These are phyloP conservation scores for Lepidochrysops patricia DNA, from an alignment of 2,888 invertebrate genomes.

Conservation along the genomic window DNA sequence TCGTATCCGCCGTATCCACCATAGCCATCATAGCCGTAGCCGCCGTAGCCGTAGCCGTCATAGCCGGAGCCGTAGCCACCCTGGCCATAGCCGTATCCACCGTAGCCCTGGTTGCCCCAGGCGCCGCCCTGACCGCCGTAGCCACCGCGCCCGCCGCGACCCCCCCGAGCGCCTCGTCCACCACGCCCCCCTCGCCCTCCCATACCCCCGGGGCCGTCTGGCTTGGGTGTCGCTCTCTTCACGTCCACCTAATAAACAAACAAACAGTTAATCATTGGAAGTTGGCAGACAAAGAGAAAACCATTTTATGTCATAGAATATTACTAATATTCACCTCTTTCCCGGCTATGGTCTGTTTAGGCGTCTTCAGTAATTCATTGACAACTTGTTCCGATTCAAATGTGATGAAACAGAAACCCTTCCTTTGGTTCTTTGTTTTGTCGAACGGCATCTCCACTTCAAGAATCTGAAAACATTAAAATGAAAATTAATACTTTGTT, in stretches of 20 bases:
- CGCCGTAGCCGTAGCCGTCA: constrained; percentile 82
- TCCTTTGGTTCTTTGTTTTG: constrained; percentile 96
- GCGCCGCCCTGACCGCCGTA: constrained; percentile 78
- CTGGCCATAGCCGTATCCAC: constrained; percentile 81
- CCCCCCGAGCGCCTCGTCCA: constrained; percentile 78
- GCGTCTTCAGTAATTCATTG: constrained; percentile 91
- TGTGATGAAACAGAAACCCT: constrained; percentile 98
- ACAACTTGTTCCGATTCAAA: constrained; percentile 97
- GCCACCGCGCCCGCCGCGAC: constrained; percentile 81
- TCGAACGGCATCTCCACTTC: constrained; percentile 98
- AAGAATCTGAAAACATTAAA: constrained; percentile 79
- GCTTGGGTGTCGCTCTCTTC: constrained; percentile 94
- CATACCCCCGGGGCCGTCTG: constrained; percentile 82
- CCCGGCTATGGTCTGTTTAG: constrained; percentile 93
- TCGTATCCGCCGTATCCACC: constrained; percentile 87
- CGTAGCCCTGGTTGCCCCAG: constrained; percentile 79
- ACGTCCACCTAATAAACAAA: constrained; percentile 83
- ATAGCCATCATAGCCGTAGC: constrained; percentile 84
- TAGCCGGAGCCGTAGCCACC: constrained; percentile 82
- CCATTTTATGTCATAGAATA: not conserved
- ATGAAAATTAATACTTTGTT: not conserved
- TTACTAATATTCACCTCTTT: constrained; percentile 81
- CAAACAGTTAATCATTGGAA: not conserved
- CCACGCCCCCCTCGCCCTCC: constrained; percentile 79
- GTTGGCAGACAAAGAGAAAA: not conserved